Conservation (phyloP, 2,113 vertebrate species). For the Podarcis raffonei region DNA sequence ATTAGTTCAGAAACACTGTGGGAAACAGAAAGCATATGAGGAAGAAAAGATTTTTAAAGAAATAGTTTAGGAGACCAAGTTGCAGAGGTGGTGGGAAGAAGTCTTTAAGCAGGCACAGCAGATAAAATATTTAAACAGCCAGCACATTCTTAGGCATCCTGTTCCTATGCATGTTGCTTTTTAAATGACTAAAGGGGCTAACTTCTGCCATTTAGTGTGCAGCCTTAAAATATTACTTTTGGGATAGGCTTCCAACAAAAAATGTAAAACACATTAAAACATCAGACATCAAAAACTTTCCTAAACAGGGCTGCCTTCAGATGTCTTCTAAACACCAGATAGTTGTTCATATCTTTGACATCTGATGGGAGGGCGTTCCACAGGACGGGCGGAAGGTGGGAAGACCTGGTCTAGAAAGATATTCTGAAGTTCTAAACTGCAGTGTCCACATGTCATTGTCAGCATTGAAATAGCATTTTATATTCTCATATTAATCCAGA, state of each 20-base stretch:
- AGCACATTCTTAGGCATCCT: slow-evolving; percentile 5
- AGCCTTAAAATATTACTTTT: not conserved
- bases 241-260: not conserved
- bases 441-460: too few relatives aligned
- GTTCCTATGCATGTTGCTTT: not conserved
- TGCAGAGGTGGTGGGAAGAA: slow-evolving; percentile 9
- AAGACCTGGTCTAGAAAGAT: slow-evolving; percentile 12
- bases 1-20: slow-evolving; percentile 36
- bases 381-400: not conserved
- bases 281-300: too few relatives aligned
- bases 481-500: too few relatives aligned
- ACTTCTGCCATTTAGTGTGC: not conserved
- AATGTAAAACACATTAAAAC: too few relatives aligned
- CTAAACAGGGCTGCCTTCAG: too few relatives aligned
- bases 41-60: slow-evolving; percentile 39
- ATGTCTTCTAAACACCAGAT: too few relatives aligned
- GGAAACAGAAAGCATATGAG: not conserved
- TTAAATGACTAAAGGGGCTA: not conserved
- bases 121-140: not conserved
- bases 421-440: slow-evolving; percentile 26
- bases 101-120: slow-evolving; percentile 45
- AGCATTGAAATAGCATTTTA: too few relatives aligned
- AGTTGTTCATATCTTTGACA: too few relatives aligned
- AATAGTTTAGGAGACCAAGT: slow-evolving; percentile 20
- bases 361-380: too few relatives aligned